Base-by-base conservation (phyloP, 92 coral and sea anemone genomes). In the Isaurus tuberculatus region DNA sequence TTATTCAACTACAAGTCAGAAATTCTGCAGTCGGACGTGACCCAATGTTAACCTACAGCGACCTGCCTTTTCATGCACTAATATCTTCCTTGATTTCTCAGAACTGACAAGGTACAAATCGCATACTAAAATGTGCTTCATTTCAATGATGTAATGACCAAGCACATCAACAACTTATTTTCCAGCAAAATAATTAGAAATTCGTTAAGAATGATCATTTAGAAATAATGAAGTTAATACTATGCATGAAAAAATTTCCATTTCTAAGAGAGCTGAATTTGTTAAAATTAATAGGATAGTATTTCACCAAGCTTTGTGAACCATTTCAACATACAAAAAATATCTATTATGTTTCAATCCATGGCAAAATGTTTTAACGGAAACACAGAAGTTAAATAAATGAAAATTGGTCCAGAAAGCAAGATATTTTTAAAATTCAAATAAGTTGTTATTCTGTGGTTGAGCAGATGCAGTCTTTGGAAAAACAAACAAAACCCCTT, bases 1-100 rank as follows among this genome's bases (percentile, higher is more conserved):
- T 55, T 8, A n/a, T 5, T 63, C 33, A 27, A 26, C 14, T 29
- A 10, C 14, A 63, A 63, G 36, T 29, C 32, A 26, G 33, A 72
- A 42, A 43, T 72, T 43, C 49, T 23, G 57, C 70, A 34, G 53
- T 55, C 34, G 46, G 7, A 61, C 25, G 4, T 58, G 55, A 61
- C 82, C 51, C 64, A n/a, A 25, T 14, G 6, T 40, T 26, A 49
- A 77, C 82, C 82, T 55, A 9, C 11, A 22, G 4, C 28, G 25
- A 77, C 82, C 1, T 77, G 82, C 20, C 70, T 22, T 22, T 57
- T 77, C 82, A 77, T 57, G 82, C 70, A 58, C 36, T 20, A 57
- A 58, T 9, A 19, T 63, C 33, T 57, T 77, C 82, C 82, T 77
- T 13, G 25, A 77, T 77, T 77, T 77, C 82, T 77, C 31, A 36